phyloP scores from a whole-genome alignment of 2,888 invertebrate genomes.

The Cryptosula pallasiana region DNA sequence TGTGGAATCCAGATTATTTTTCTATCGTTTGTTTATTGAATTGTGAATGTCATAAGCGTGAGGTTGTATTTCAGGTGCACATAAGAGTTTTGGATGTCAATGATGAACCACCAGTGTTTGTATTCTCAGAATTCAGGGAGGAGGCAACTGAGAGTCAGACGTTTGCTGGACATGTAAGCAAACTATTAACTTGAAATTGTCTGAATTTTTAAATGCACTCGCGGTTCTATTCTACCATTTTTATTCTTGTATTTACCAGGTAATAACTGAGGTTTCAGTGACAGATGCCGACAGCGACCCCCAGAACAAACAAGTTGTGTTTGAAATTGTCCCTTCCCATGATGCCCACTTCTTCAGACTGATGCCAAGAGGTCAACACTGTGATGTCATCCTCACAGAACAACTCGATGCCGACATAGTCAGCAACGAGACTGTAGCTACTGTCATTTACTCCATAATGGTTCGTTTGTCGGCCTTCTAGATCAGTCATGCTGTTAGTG shows the following conservation, averaged over 20 bases:
- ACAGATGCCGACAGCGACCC: background rate
- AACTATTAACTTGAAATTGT: background rate
- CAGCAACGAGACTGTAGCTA: conserved; percentile 7
- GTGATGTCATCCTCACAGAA: conserved; percentile 21
- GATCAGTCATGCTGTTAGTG: too few relatives aligned
- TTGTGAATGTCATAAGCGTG: too few relatives aligned
- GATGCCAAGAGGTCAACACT: conserved; percentile 2
- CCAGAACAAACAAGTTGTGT: background rate
- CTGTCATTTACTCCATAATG: conserved; percentile 4
- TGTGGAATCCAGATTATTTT: too few relatives aligned
- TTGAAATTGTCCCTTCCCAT: background rate
- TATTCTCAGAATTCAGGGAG: conserved; percentile 18
- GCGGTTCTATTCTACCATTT: too few relatives aligned
- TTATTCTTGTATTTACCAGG: background rate
- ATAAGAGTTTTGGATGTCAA: conserved; percentile 3
- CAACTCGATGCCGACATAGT: conserved; percentile 10
- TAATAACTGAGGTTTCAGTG: background rate
- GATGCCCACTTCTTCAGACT: background rate
- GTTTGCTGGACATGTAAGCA: conserved; percentile 15
- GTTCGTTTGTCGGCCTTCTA: background rate
- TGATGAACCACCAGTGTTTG: conserved; percentile 22
- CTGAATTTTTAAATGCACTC: too few relatives aligned
- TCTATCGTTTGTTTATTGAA: too few relatives aligned
- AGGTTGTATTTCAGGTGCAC: too few relatives aligned
- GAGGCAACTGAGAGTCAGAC: background rate